These are phyloP conservation scores for Eugnorisma glareosa DNA, from an alignment of 2,888 invertebrate species.

Conservation along the genomic window DNA sequence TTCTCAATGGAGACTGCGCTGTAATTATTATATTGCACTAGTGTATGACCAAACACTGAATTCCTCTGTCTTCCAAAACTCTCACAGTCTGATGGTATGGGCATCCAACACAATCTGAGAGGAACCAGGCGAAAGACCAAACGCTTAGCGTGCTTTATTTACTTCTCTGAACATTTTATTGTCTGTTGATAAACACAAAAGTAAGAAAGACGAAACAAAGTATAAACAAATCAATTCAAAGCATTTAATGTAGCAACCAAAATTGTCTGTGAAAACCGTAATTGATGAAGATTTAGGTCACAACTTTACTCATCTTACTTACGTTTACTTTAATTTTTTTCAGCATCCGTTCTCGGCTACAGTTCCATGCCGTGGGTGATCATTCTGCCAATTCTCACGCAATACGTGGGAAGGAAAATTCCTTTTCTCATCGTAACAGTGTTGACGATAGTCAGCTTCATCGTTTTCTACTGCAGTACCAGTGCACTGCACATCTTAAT, in stretches of 20 bases:
- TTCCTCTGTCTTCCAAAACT: fast-evolving
- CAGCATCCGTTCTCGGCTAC: conserved; percentile 68
- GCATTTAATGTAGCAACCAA: background rate
- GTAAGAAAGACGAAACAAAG: conserved; percentile 1
- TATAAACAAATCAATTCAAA: background rate
- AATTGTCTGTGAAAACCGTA: background rate
- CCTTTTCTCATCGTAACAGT: conserved; percentile 64
- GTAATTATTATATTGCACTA: background rate
- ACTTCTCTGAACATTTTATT: background rate
- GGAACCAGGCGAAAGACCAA: background rate
- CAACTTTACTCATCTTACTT: conserved; percentile 28
- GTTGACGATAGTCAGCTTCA: conserved; percentile 69
- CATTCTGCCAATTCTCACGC: conserved; percentile 63
- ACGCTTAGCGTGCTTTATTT: background rate
- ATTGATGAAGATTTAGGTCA: background rate
- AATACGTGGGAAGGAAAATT: conserved; percentile 67
- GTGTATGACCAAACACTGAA: background rate
- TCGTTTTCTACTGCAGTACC: conserved; percentile 74
- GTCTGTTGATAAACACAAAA: conserved; percentile 12
- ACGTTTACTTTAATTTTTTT: conserved; percentile 54
- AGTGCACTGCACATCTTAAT: conserved; percentile 71
- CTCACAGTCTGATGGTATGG: background rate
- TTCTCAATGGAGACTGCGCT: background rate
- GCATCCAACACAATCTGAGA: background rate
- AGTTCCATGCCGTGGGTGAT: conserved; percentile 69